phyloP scores from a whole-genome alignment of 2,113 vertebrate species.

The Theristicus caerulescens region DNA sequence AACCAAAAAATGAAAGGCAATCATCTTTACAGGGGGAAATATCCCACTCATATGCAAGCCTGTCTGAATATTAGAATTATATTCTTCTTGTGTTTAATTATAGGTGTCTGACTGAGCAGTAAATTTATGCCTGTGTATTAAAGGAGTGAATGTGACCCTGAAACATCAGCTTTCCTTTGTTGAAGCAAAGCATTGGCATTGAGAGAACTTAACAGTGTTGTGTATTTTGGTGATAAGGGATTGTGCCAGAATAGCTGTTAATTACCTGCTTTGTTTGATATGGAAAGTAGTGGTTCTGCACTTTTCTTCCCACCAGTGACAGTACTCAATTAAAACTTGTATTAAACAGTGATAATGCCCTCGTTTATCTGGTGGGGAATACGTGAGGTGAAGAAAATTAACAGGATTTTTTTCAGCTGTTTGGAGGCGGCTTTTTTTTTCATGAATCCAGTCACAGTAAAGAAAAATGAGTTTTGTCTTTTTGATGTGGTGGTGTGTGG shows the following conservation, averaged over 20 bases:
- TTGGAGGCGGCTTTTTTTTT: background rate
- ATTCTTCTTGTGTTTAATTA: conserved; percentile 78
- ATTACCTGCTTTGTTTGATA: conserved; percentile 81
- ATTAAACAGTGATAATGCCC: conserved; percentile 65
- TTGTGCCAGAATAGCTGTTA: conserved; percentile 74
- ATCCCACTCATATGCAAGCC: conserved; percentile 42
- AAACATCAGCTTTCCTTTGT: conserved; percentile 72
- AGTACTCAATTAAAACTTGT: conserved; percentile 71
- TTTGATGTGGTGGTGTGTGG: background rate
- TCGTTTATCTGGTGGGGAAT: conserved; percentile 48
- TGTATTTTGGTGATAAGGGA: conserved; percentile 78
- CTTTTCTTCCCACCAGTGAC: conserved; percentile 63
- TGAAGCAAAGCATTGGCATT: conserved; percentile 56
- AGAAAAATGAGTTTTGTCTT: background rate
- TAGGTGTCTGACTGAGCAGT: conserved; percentile 77
- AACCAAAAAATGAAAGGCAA: conserved; percentile 77
- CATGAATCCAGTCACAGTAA: background rate
- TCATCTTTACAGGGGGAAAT: conserved; percentile 72
- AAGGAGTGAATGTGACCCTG: conserved; percentile 77
- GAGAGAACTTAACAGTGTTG: conserved; percentile 71
- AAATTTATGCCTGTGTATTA: conserved; percentile 72
- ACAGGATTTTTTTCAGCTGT: conserved; percentile 20
- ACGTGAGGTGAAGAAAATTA: conserved; percentile 59
- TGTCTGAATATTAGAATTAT: conserved; percentile 74
- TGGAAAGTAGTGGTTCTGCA: conserved; percentile 64